Base-by-base conservation (phyloP, 2,888 invertebrate genomes). In the Altica lythri region DNA sequence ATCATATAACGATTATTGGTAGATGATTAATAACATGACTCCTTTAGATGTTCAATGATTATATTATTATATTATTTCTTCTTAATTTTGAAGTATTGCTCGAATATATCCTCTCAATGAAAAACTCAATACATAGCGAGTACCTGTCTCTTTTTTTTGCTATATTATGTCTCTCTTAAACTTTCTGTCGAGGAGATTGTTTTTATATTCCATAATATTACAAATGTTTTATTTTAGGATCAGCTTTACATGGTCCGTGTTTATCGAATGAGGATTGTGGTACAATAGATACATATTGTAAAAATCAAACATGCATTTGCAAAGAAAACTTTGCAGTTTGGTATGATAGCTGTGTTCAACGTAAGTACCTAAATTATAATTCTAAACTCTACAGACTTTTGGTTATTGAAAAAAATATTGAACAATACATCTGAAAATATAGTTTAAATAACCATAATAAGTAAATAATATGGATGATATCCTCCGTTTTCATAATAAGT, bases 281-380 rank as follows among this genome's bases (percentile, higher is more conserved):
- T 2, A 70, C 68, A 2, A 62, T 71, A 29, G 70, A 72, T 55
- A 71, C 72, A 9, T 64, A 60, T 38, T 72, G 72, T 53, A 60
- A 57, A 42, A 68, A 71, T 47, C 61, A 64, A 4, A 63, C 65
- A 6, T 72, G 72, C 48, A 63, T 61, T 4, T 72, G 72, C 48
- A 64, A 53, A 44, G 65, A 67, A 42, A 58, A 66, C 56, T 72
- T 72, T 55, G 56, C 64, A 9, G 67, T 66, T 10, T 65, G 64
- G 61, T 63, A 55, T 30, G 71, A 72, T 48, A 66, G 65, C 27
- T 72, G 72, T 45, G 60, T 71, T 8, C 63, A 68, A 43, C 40
- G 70, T 71, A 64, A 40, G 38, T 38, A 29, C 9, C 25, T 25
- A 25, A 1, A 29, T 9, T 10, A 29, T n/a, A n/a, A n/a, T 29